Evolutionary conservation across 1,140 invertebrate genomes (phyloP).

Genomic region (Bacillus rossius): DNA sequence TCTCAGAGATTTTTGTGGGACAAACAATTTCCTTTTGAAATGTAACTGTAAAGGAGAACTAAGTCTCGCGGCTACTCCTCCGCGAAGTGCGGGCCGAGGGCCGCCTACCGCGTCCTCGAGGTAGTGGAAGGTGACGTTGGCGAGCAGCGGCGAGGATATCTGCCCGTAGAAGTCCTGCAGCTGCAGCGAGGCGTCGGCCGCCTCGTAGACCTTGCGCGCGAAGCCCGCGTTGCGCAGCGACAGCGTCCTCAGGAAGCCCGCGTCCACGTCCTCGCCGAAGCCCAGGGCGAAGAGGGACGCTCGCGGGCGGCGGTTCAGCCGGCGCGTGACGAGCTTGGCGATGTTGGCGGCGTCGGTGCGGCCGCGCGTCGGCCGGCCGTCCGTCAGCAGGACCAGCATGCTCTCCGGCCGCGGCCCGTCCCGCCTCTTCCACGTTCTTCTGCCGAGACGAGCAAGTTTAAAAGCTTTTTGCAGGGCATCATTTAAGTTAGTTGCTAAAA

Average conservation of each 20-base stretch:
- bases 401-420: conserved; percentile 41
- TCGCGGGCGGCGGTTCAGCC: background rate
- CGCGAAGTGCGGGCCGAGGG: too few species aligned
- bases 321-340: conserved; percentile 22
- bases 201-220: conserved; percentile 45
- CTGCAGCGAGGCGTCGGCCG: conserved; percentile 42
- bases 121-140: conserved; percentile 43
- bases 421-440: background rate
- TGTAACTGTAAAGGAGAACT: too few species aligned
- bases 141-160: conserved; percentile 44
- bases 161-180: conserved; percentile 44
- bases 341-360: background rate
- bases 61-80: too few species aligned
- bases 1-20: too few species aligned
- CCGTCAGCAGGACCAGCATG: conserved; percentile 68
- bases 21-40: too few species aligned
- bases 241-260: conserved; percentile 40
- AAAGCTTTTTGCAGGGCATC: conserved; percentile 53
- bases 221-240: conserved; percentile 42
- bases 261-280: conserved; percentile 45
- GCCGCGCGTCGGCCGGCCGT: conserved; percentile 60
- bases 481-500: conserved; percentile 56
- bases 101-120: conserved; percentile 20
- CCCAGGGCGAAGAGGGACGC: conserved; percentile 40
- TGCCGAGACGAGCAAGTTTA: conserved; percentile 36